Evolutionary conservation across 2,113 vertebrate genomes (phyloP).

Genomic region (Tursiops truncatus): DNA sequence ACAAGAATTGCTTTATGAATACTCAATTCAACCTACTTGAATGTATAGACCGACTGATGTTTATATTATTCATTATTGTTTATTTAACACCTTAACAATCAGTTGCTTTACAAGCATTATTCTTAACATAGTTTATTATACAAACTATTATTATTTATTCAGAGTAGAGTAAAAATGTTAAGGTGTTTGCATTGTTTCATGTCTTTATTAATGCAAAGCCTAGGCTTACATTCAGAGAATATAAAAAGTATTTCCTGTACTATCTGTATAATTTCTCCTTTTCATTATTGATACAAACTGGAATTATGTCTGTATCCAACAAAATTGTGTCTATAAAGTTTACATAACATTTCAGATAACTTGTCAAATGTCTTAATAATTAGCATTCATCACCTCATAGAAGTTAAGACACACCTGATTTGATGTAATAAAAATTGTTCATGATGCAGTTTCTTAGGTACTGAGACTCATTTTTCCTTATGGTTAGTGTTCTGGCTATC

Average conservation of each 20-base stretch:
- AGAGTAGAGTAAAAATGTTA: background rate
- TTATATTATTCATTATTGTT: background rate
- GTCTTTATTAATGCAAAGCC: background rate
- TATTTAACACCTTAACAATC: background rate
- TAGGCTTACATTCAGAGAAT: background rate
- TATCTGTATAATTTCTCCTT: background rate
- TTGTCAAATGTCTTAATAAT: background rate
- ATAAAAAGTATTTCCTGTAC: background rate
- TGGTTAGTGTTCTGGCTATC: background rate
- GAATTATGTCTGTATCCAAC: background rate
- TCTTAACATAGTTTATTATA: background rate
- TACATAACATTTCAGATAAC: background rate
- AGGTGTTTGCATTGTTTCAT: background rate
- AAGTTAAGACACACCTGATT: background rate
- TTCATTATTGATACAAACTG: background rate
- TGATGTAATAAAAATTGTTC: background rate
- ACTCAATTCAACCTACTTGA: background rate
- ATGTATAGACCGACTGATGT: background rate
- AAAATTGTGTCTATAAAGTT: background rate
- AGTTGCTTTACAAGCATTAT: background rate
- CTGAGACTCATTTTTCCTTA: background rate
- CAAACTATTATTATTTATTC: background rate
- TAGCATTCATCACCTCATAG: background rate
- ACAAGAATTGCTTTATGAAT: background rate
- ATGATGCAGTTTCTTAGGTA: background rate